Percentiles rank a stretch among this genome's conserved stretches.
Evolutionary conservation across 2,113 vertebrate species (phyloP).

Genomic region (Epinephelus cyanopodus): DNA sequence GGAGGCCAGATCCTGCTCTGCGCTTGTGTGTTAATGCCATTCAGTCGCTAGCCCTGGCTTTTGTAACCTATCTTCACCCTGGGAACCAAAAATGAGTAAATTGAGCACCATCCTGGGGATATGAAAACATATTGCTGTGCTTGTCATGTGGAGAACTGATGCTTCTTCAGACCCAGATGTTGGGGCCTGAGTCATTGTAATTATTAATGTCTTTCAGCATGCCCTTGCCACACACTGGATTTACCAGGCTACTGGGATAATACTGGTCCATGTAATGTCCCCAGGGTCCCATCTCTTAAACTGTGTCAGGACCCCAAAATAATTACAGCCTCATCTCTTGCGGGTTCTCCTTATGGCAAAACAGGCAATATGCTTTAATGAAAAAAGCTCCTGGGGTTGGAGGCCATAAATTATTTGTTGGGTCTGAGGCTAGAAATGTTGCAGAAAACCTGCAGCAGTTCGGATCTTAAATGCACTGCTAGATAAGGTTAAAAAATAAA

Average conservation of each 20-base stretch:
- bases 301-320: constrained; percentile 10
- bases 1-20: not conserved
- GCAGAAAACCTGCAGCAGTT: constrained; percentile 9
- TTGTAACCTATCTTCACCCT: not conserved
- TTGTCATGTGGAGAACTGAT: constrained; percentile 13
- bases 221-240: not conserved
- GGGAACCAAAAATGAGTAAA: constrained; percentile 13
- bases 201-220: constrained; percentile 10
- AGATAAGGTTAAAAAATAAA: constrained; percentile 24
- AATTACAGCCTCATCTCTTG: constrained; percentile 2
- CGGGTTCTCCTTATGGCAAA: not conserved
- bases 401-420: not conserved
- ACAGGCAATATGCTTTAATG: constrained; percentile 22
- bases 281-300: constrained; percentile 15
- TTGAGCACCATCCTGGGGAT: not conserved
- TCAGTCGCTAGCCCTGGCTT: too few relatives aligned
- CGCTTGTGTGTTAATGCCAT: not conserved
- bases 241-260: not conserved
- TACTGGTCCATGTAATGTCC: not conserved
- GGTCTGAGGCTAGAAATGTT: not conserved
- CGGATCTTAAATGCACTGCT: not conserved
- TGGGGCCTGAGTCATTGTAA: not conserved
- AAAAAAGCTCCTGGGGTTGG: not conserved
- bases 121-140: not conserved
- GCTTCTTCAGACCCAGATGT: constrained; percentile 20